These are phyloP conservation scores for Macrosoma leucophasiata DNA, from an alignment of 2,888 invertebrate genomes.

Conservation along the genomic window DNA sequence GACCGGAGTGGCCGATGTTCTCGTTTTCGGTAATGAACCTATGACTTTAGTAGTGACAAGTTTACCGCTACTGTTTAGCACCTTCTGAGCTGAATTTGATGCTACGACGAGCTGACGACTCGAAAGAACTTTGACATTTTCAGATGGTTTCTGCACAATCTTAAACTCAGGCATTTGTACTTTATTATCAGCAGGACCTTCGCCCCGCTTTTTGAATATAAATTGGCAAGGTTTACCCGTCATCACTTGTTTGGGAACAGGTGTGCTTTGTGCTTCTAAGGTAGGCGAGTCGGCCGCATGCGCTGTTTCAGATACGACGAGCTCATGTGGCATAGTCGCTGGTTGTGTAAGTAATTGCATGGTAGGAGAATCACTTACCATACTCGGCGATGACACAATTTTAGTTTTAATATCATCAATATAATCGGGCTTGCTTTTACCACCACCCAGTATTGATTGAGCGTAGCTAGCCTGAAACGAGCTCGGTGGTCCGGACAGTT, in stretches of 20 bases:
- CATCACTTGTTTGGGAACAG: slow-evolving; percentile 38
- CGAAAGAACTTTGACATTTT: slow-evolving; percentile 58
- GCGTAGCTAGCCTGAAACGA: slow-evolving; percentile 69
- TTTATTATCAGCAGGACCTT: slow-evolving; percentile 47
- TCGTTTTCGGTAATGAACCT: slow-evolving; percentile 49
- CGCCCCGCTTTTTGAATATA: slow-evolving; percentile 56
- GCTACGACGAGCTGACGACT: slow-evolving; percentile 61
- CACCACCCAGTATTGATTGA: slow-evolving; percentile 52
- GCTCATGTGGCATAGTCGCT: slow-evolving; percentile 51
- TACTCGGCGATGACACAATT: slow-evolving; percentile 45
- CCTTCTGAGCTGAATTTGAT: slow-evolving; percentile 51
- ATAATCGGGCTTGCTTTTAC: slow-evolving; percentile 52
- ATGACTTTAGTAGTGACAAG: slow-evolving; percentile 64
- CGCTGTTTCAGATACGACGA: slow-evolving; percentile 42
- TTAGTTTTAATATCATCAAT: slow-evolving; percentile 52
- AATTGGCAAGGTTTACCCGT: slow-evolving; percentile 58
- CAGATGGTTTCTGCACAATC: slow-evolving; percentile 57
- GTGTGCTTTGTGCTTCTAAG: slow-evolving; percentile 47
- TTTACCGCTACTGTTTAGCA: slow-evolving; percentile 50
- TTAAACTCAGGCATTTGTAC: slow-evolving; percentile 60
- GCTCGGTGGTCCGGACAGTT: slow-evolving; percentile 56
- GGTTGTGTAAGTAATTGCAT: slow-evolving; percentile 61
- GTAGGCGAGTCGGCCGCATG: slow-evolving; percentile 49
- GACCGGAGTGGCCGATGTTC: slow-evolving; percentile 32
- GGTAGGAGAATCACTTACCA: slow-evolving; percentile 54